Percentiles rank a stretch among this genome's conserved stretches.
phyloP scores from a whole-genome alignment of 2,888 invertebrate species.

The Thyatira batis region DNA sequence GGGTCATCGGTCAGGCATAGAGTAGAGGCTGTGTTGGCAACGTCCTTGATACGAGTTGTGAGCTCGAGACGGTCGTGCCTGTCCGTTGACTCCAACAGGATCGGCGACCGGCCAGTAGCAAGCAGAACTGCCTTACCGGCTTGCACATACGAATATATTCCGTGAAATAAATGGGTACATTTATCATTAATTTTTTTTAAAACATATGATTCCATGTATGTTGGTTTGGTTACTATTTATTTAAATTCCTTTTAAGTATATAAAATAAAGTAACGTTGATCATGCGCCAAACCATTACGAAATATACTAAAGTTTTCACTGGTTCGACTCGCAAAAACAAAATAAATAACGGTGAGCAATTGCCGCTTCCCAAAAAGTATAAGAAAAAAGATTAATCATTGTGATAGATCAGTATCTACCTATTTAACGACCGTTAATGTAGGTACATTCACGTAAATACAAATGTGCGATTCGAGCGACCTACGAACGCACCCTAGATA shows the following conservation, averaged over 20 bases:
- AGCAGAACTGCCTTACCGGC: background rate
- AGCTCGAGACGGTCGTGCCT: background rate
- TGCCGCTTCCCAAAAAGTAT: slow-evolving; percentile 16
- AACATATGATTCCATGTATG: too few relatives aligned
- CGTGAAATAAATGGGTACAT: background rate
- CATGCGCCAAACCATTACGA: too few relatives aligned
- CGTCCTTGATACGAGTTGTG: background rate
- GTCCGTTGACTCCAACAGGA: slow-evolving; percentile 12
- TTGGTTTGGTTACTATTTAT: too few relatives aligned
- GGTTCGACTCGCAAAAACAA: background rate
- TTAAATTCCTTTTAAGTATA: too few relatives aligned
- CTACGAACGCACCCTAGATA: slow-evolving; percentile 58
- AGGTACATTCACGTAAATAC: slow-evolving; percentile 8
- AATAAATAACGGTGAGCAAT: slow-evolving; percentile 1
- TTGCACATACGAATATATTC: too few relatives aligned
- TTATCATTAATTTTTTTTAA: too few relatives aligned
- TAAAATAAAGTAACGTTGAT: too few relatives aligned
- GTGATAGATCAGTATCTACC: background rate
- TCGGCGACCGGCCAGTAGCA: slow-evolving; percentile 10
- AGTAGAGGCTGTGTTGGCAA: slow-evolving; percentile 2
- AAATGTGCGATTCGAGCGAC: slow-evolving; percentile 31
- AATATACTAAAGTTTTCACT: too few relatives aligned
- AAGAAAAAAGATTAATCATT: slow-evolving; percentile 7
- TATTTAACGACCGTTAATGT: background rate
- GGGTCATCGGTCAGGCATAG: background rate